Evolutionary conservation across 2,888 invertebrate species (phyloP), one percentile per base, ranked within the genome.

Genomic region (Arenicola marina): DNA sequence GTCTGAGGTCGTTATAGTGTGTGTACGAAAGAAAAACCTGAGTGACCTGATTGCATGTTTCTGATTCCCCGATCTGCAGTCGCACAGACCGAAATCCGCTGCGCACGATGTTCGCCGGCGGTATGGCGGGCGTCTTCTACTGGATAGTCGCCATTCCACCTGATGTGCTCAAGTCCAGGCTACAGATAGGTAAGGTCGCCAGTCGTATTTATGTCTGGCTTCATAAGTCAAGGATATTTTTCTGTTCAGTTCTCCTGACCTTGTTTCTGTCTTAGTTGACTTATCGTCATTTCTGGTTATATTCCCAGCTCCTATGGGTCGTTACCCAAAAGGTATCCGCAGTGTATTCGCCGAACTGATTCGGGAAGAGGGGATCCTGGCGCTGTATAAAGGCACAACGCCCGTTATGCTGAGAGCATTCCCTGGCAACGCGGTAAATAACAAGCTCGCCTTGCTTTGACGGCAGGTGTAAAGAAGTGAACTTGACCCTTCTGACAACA

Each of bases 381-480:
- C 95, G 1, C 86, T 99, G 33, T 99, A 96, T 84, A 93, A 92
- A 84, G 99, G 99, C 66, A 89, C 93, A n/a, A 89, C 91, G 48
- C 98, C 99, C 3, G 97, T 99, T 1, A 92, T 99, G 91, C 86
- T 99, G 11, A 87, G 99, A 81, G 98, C 99, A 43, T 98, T 99
- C 86, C 98, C 98, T 32, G 99, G 98, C 0, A 99, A 99, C 85
- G 99, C 98, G 46, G 85, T 85, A 77, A 81, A 82, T 80, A 24
- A 15, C 18, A 38, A 18, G 11, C n/a, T n/a, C n/a, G n/a, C n/a
- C n/a, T n/a, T n/a, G n/a, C n/a, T n/a, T n/a, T n/a, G n/a, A n/a
- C n/a, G n/a, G n/a, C n/a, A n/a, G n/a, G n/a, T n/a, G n/a, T n/a
- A n/a, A n/a, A n/a, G n/a, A n/a, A n/a, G n/a, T n/a, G n/a, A n/a